Percentiles rank a stretch among this genome's conserved stretches.
These are phyloP conservation scores for Chrysochloris asiatica DNA, from an alignment of 2,113 vertebrate genomes.

Conservation along the genomic window DNA sequence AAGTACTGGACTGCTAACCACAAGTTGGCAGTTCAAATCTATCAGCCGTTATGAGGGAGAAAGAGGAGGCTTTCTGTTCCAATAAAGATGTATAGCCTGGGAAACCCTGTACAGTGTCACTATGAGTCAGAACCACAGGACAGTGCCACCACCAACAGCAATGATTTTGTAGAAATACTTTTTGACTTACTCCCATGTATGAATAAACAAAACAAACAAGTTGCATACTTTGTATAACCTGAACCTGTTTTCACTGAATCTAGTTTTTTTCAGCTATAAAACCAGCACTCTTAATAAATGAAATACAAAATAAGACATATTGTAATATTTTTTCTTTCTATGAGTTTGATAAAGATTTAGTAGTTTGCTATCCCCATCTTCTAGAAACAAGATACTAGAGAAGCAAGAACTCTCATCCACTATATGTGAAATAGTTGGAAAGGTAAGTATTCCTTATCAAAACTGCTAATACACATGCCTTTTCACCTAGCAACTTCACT, in stretches of 20 bases:
- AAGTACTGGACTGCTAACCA: too few species aligned
- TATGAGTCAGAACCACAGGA: too few species aligned
- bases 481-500: neutral
- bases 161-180: too few species aligned
- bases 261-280: neutral
- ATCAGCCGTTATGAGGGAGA: too few species aligned
- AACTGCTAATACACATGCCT: neutral
- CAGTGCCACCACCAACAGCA: too few species aligned
- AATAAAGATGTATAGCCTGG: too few species aligned
- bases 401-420: neutral
- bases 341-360: neutral
- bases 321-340: neutral
- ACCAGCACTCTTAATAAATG: neutral
- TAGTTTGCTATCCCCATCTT: neutral
- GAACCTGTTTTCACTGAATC: neutral
- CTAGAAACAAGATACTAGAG: neutral
- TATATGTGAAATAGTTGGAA: neutral
- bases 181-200: neutral
- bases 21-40: too few species aligned
- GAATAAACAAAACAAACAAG: neutral
- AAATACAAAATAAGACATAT: neutral
- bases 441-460: neutral
- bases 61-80: too few species aligned
- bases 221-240: neutral
- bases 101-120: too few species aligned